These are phyloP conservation scores for Eupeodes corollae DNA, from an alignment of 1,140 invertebrate genomes.

Conservation along the genomic window DNA sequence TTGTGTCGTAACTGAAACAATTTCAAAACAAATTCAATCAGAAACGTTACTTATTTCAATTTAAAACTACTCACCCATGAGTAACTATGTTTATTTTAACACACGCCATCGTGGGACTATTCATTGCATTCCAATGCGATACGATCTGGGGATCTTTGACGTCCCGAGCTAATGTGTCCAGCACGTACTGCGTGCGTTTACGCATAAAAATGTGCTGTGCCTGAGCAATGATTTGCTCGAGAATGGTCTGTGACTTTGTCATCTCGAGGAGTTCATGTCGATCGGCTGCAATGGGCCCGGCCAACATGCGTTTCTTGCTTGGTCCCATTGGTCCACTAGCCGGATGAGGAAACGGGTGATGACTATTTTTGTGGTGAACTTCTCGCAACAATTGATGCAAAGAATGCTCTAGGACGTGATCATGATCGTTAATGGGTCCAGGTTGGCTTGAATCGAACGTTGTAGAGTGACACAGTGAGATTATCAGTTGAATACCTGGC, in stretches of 20 bases:
- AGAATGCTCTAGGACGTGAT: slow-evolving; percentile 92
- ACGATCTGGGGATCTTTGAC: slow-evolving; percentile 89
- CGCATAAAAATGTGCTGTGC: slow-evolving; percentile 91
- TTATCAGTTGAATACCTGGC: slow-evolving; percentile 80
- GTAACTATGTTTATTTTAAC: slow-evolving; percentile 90
- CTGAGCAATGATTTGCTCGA: slow-evolving; percentile 95
- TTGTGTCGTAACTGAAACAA: slow-evolving; percentile 52
- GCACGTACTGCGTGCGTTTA: slow-evolving; percentile 76
- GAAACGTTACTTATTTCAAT: slow-evolving; percentile 3
- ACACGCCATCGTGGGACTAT: slow-evolving; percentile 82
- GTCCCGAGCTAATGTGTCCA: slow-evolving; percentile 88
- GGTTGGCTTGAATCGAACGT: slow-evolving; percentile 50
- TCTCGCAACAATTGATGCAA: slow-evolving; percentile 86
- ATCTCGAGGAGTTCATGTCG: slow-evolving; percentile 76
- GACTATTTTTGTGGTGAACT: slow-evolving; percentile 83
- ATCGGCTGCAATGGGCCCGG: slow-evolving; percentile 81
- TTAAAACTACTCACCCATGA: slow-evolving; percentile 50
- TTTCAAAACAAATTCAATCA: neutral
- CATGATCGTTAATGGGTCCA: slow-evolving; percentile 67
- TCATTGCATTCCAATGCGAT: slow-evolving; percentile 89
- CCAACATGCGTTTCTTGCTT: slow-evolving; percentile 75
- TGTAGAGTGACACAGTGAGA: slow-evolving; percentile 66
- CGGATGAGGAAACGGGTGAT: slow-evolving; percentile 89
- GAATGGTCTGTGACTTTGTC: slow-evolving; percentile 73
- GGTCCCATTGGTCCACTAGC: slow-evolving; percentile 83